Conservation (phyloP, 2,888 invertebrate genomes). For the Tillus elongatus region DNA sequence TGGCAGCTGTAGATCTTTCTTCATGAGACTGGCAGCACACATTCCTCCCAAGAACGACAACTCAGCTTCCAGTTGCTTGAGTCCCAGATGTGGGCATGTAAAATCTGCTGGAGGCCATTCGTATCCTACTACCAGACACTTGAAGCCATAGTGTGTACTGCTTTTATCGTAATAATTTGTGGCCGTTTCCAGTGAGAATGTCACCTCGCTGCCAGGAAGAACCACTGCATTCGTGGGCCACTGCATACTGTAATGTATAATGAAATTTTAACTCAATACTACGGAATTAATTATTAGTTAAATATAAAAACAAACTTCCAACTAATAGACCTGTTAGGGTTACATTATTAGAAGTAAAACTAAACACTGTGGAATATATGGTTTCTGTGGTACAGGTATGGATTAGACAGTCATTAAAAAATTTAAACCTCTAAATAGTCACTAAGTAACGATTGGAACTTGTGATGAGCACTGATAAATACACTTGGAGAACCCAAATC, state of each 20-base stretch:
- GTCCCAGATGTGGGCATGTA: slow-evolving; percentile 40
- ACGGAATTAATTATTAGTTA: too few relatives aligned
- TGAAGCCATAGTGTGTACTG: slow-evolving; percentile 70
- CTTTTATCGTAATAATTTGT: slow-evolving; percentile 88
- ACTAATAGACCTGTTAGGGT: too few relatives aligned
- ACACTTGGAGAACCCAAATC: too few relatives aligned
- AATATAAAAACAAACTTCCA: too few relatives aligned
- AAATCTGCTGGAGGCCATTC: slow-evolving; percentile 58
- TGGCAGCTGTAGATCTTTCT: slow-evolving; percentile 65
- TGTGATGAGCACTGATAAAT: too few relatives aligned
- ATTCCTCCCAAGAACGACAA: slow-evolving; percentile 82
- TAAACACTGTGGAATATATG: too few relatives aligned
- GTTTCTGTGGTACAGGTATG: too few relatives aligned
- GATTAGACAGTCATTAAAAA: slow-evolving; percentile 6
- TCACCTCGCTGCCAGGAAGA: slow-evolving; percentile 86
- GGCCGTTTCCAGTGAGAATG: slow-evolving; percentile 92
- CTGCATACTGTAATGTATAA: slow-evolving; percentile 44
- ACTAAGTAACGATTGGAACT: too few relatives aligned
- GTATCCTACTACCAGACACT: slow-evolving; percentile 70
- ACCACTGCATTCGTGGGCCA: slow-evolving; percentile 86
- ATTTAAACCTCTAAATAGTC: background rate
- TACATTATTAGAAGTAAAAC: too few relatives aligned
- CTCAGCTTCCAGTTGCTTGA: slow-evolving; percentile 79
- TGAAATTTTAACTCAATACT: too few relatives aligned
- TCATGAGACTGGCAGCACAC: slow-evolving; percentile 84